Conservation (phyloP, 2,113 vertebrate genomes). For the Turdus rufiventris region DNA sequence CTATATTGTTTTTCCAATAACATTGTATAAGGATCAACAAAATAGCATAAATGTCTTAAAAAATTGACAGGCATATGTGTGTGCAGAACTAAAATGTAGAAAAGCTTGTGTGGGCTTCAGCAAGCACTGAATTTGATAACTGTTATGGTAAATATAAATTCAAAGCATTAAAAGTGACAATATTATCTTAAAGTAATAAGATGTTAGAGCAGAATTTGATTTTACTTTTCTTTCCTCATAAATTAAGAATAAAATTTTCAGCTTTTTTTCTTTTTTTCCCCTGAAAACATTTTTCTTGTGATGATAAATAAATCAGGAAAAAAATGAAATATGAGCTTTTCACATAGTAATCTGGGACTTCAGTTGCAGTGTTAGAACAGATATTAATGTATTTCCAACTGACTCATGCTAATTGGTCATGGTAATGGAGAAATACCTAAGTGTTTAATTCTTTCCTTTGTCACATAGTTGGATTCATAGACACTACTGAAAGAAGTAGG, state of each 20-base stretch:
- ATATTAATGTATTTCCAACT: neutral
- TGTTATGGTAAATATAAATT: neutral
- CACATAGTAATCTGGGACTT: neutral
- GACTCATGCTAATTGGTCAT: neutral
- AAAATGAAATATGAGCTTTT: neutral
- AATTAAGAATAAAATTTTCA: neutral
- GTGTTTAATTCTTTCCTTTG: neutral
- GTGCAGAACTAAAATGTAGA: neutral
- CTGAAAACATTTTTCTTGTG: neutral
- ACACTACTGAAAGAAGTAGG: neutral
- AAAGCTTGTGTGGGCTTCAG: neutral
- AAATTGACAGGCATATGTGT: neutral
- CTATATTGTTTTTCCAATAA: neutral
- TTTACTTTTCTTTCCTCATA: neutral
- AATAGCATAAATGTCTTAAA: neutral
- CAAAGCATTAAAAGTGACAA: neutral
- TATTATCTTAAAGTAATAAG: neutral
- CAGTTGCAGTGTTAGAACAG: neutral
- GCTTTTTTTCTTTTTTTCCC: neutral
- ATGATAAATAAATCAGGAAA: neutral
- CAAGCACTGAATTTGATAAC: neutral
- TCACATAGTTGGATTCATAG: neutral
- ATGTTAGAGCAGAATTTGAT: neutral
- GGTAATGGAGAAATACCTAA: neutral
- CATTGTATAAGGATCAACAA: neutral